Evolutionary conservation across 1,140 invertebrate species (phyloP), one percentile per base, ranked within the genome.

Genomic region (Tenebrio molitor): DNA sequence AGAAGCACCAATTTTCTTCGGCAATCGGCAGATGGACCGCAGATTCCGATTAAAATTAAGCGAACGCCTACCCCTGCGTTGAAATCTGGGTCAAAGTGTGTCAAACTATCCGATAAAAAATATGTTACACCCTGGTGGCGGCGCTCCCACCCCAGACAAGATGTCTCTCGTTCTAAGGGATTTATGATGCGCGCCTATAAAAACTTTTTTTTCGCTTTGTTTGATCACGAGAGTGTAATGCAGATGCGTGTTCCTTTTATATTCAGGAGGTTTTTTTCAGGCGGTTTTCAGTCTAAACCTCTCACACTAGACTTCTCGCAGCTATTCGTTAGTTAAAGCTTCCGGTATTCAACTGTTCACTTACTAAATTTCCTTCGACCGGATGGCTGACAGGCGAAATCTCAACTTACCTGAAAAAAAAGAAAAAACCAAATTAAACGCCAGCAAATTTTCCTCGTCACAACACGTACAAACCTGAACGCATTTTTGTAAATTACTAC

Each of bases 401-500:
- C 8, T 21, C n/a, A 12, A 58, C 50, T 58, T 58, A 58, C 50
- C 50, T 58, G 50, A 58, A 58, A 58, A 58, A 29, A 58, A 58
- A 29, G 6, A 58, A 12, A 14, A 1, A 58, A 19, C 10, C 19
- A 10, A 39, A 44, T 44, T 15, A 14, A 16, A 44, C 8, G 2
- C 8, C 8, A 6, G 17, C 0, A 1, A 44, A 4, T 44, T 44
- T 7, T 2, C 1, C 12, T 44, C 12, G 8, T 8, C 12, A 44
- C n/a, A 44, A 44, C 16, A 2, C 7, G 21, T 50, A 50, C 44
- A 50, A 50, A 50, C 44, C 44, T 50, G 44, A 21, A 50, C 17
- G 14, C 17, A 5, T 2, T 2, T 44, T 44, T n/a, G 36, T 44
- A 44, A 44, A 44, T n/a, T n/a, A n/a, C n/a, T n/a, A n/a, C n/a